These are phyloP conservation scores for Siniperca obscura DNA, from an alignment of 2,797 vertebrate genomes.

Conservation along the genomic window DNA sequence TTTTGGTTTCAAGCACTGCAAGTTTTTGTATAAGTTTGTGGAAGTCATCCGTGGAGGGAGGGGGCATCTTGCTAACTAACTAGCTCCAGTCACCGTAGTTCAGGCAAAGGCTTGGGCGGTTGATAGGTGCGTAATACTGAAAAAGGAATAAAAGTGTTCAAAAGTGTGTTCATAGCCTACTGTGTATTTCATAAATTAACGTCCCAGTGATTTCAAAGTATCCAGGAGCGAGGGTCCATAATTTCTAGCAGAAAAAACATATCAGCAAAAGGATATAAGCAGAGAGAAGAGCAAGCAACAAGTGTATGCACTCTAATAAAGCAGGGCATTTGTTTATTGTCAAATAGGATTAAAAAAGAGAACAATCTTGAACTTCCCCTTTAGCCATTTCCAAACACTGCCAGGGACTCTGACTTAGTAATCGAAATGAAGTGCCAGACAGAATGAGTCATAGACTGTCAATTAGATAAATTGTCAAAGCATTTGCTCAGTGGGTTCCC, in stretches of 20 bases:
- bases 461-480: constrained; percentile 77
- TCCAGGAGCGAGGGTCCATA: background rate
- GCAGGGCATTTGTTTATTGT: constrained; percentile 21
- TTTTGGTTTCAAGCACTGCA: background rate
- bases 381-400: constrained; percentile 23
- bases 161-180: background rate
- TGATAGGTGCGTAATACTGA: background rate
- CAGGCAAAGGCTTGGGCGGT: background rate
- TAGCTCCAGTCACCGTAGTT: background rate
- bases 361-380: constrained; percentile 25
- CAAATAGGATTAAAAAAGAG: constrained; percentile 26
- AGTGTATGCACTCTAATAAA: background rate
- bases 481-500: constrained; percentile 67
- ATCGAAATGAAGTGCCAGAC: constrained; percentile 67
- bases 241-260: background rate
- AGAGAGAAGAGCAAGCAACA: background rate
- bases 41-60: background rate
- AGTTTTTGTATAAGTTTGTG: too few relatives aligned
- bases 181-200: background rate
- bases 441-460: constrained; percentile 75
- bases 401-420: constrained; percentile 37
- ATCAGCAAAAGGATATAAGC: too few relatives aligned
- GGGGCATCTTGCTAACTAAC: background rate
- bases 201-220: background rate
- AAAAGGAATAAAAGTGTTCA: background rate